A percentile compares a stretch with the other conserved stretches of the same genome.
These are phyloP conservation scores for Drosophila picticornis DNA, from an alignment of 2,888 invertebrate species.

Conservation along the genomic window DNA sequence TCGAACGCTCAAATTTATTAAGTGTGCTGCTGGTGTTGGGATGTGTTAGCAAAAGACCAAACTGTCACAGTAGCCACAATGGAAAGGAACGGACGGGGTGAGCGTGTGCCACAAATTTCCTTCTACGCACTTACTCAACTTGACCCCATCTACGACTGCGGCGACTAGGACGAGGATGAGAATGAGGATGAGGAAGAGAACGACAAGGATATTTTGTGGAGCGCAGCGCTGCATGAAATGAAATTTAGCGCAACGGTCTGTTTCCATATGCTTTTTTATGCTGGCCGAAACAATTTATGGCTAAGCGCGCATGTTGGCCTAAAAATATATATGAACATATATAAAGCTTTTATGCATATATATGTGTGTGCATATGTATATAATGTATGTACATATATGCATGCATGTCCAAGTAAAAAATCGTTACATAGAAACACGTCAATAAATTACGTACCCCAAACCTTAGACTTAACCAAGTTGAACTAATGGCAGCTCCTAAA, in stretches of 20 bases:
- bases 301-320: constrained; percentile 74
- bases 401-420: constrained; percentile 38
- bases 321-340: constrained; percentile 44
- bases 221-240: constrained; percentile 72
- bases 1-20: constrained; percentile 51
- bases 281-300: constrained; percentile 70
- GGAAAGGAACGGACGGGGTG: not conserved
- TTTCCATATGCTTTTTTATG: constrained; percentile 42
- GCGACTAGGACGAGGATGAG: constrained; percentile 13
- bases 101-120: constrained; percentile 58
- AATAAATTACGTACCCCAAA: constrained; percentile 68
- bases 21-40: constrained; percentile 1
- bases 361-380: not conserved
- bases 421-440: constrained; percentile 69
- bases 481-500: constrained; percentile 60
- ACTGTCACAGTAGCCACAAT: constrained; percentile 4
- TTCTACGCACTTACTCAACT: constrained; percentile 67
- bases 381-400: constrained; percentile 2
- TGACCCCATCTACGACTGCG: constrained; percentile 52
- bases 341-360: constrained; percentile 21
- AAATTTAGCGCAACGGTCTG: constrained; percentile 71
- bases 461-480: constrained; percentile 62
- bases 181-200: not conserved
- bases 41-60: constrained; percentile 8
- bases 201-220: constrained; percentile 45